phyloP scores from a whole-genome alignment of 2,113 vertebrate species.

The Brachyhypopomus gauderio region DNA sequence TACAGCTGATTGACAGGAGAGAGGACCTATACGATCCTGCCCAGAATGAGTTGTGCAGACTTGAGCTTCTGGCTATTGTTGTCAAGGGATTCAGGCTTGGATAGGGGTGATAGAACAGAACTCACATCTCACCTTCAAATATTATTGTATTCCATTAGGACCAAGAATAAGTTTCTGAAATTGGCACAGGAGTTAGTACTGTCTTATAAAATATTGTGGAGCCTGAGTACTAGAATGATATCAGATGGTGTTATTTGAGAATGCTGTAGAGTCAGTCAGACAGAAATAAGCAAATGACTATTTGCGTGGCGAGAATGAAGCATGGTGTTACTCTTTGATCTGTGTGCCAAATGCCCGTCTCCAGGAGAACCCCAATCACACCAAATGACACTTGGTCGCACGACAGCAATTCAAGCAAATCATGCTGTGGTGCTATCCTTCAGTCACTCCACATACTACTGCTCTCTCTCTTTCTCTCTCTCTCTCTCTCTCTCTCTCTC shows the following conservation, averaged over 20 bases:
- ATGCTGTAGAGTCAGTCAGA: constrained; percentile 2
- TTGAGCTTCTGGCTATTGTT: too few relatives aligned
- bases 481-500: background rate
- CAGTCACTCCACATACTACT: constrained; percentile 24
- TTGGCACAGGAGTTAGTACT: background rate
- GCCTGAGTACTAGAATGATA: constrained; percentile 11
- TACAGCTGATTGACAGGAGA: too few relatives aligned
- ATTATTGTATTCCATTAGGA: background rate
- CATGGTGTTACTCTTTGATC: constrained; percentile 38
- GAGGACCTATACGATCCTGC: too few relatives aligned
- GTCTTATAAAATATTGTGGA: constrained; percentile 8
- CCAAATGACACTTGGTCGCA: constrained; percentile 34
- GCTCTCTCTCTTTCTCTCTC: constrained; percentile 29
- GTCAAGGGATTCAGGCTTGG: too few relatives aligned
- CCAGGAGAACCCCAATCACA: background rate
- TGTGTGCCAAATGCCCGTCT: constrained; percentile 32
- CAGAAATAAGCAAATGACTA: constrained; percentile 27
- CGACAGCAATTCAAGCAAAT: constrained; percentile 36
- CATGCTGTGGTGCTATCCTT: constrained; percentile 13
- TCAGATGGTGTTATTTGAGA: constrained; percentile 30
- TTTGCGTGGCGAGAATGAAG: constrained; percentile 27
- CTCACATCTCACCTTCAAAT: background rate
- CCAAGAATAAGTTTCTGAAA: background rate
- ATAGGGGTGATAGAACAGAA: too few relatives aligned
- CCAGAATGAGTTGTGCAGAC: too few relatives aligned